A percentile compares a stretch with the other conserved stretches of the same genome.
Evolutionary conservation across 2,888 invertebrate species (phyloP).

Genomic region (Cheilosia variabilis): DNA sequence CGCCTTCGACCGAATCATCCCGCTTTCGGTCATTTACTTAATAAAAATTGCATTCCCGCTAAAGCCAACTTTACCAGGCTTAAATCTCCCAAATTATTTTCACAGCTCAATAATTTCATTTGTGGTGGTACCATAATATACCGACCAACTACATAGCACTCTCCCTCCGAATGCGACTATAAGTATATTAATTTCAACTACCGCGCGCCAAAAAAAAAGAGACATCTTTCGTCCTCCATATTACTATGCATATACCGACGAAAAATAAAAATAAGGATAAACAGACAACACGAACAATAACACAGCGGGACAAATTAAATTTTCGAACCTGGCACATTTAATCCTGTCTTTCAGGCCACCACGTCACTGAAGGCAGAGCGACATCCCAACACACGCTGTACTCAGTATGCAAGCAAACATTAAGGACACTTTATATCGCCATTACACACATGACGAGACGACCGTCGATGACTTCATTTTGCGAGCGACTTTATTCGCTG

Average conservation of each 20-base stretch:
- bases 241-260: background rate
- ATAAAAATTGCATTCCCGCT: constrained; percentile 48
- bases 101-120: constrained; percentile 71
- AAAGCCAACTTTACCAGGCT: constrained; percentile 49
- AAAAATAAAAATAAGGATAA: constrained; percentile 18
- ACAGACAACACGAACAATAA: constrained; percentile 33
- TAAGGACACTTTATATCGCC: constrained; percentile 58
- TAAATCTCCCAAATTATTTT: constrained; percentile 62
- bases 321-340: constrained; percentile 66
- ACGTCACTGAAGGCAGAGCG: constrained; percentile 8
- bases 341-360: constrained; percentile 35
- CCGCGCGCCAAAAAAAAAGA: background rate
- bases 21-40: constrained; percentile 61
- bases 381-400: constrained; percentile 2
- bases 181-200: constrained; percentile 66
- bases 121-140: constrained; percentile 58
- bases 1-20: constrained; percentile 52
- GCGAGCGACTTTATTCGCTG: constrained; percentile 52
- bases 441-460: constrained; percentile 41
- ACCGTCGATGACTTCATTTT: constrained; percentile 49
- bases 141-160: constrained; percentile 37
- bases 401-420: constrained; percentile 35
- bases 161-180: constrained; percentile 9
- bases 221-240: constrained; percentile 16
- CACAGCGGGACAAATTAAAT: constrained; percentile 61